Base-by-base conservation (phyloP, 23 tunicate species). In the Phallusia fumigata region DNA sequence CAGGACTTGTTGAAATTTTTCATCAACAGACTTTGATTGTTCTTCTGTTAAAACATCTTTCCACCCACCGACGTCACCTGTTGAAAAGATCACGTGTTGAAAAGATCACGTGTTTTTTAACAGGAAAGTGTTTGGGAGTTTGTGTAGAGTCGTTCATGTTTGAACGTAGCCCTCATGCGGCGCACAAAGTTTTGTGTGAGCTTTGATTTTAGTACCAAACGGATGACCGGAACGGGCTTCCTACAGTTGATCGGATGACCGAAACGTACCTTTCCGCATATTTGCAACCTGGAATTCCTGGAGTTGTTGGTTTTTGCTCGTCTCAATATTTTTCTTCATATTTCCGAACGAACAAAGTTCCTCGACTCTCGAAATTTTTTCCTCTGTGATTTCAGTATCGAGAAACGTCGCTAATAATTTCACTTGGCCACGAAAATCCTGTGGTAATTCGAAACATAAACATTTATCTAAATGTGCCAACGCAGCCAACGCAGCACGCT, bases 251-350 rank as follows among this genome's bases (percentile, higher is more conserved):
- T 58, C 69, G 69, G 69, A 58, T 58, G 69, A 22, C 28, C 28
- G 69, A 2, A n/a, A 22, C 28, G 69, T 58, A 58, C 69, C 69
- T 58, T 58, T 58, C 69, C 69, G 69, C 69, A 58, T 58, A 58
- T 58, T 58, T 1, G 69, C 69, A 3, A 16, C 13, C 28, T 58
- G 69, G 13, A 58, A 58, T 16, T 58, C 28, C 28, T 58, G 28
- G 15, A 58, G 28, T 22, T 58, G 28, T 24, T 58, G 69, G 28
- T 58, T 58, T 24, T 58, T 58, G 69, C 16, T 58, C 16, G 69
- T 58, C 3, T 24, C 69, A 13, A 58, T 58, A 24, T 58, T 24
- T 58, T 58, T 13, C 69, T 58, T 58, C 69, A 58, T 58, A 24
- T 8, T 58, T 22, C 13, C 15, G 13, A 58, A 58, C 28, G 69